Evolutionary conservation across 2,888 invertebrate genomes (phyloP).

Genomic region (Orchesellides sinensis): DNA sequence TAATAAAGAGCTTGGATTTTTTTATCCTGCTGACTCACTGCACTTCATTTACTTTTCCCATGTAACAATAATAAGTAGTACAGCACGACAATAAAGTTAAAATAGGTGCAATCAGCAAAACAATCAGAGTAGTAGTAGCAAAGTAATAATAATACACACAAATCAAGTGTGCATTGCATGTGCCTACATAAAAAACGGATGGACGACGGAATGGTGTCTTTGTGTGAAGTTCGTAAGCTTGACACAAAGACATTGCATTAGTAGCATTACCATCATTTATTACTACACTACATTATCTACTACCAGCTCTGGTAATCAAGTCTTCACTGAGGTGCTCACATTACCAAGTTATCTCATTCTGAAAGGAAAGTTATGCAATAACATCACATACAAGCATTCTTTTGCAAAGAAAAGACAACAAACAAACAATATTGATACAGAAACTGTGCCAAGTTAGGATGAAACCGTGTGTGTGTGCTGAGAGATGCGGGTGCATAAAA

Average conservation of each 20-base stretch:
- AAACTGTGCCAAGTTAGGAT: conserved; percentile 32
- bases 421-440: conserved; percentile 7
- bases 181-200: conserved; percentile 6
- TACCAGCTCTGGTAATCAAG: conserved; percentile 21
- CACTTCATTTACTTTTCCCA: conserved; percentile 23
- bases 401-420: conserved; percentile 3
- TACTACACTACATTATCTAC: conserved; percentile 12
- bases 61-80: not conserved
- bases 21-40: conserved; percentile 2
- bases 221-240: conserved; percentile 66
- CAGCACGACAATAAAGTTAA: not conserved
- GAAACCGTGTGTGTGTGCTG: not conserved
- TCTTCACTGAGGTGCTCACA: conserved; percentile 39
- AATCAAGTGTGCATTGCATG: not conserved
- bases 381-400: conserved; percentile 17
- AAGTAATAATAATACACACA: not conserved
- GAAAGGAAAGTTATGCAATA: conserved; percentile 61
- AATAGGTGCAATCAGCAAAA: conserved; percentile 11
- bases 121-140: not conserved
- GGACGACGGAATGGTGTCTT: conserved; percentile 51
- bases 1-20: not conserved
- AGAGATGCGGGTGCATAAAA: conserved; percentile 20
- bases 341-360: conserved; percentile 56
- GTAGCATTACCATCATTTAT: conserved; percentile 6
- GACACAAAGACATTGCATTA: conserved; percentile 62